These are phyloP conservation scores for Proctacanthus coquilletti DNA, from an alignment of 1,140 invertebrate species.

Conservation along the genomic window DNA sequence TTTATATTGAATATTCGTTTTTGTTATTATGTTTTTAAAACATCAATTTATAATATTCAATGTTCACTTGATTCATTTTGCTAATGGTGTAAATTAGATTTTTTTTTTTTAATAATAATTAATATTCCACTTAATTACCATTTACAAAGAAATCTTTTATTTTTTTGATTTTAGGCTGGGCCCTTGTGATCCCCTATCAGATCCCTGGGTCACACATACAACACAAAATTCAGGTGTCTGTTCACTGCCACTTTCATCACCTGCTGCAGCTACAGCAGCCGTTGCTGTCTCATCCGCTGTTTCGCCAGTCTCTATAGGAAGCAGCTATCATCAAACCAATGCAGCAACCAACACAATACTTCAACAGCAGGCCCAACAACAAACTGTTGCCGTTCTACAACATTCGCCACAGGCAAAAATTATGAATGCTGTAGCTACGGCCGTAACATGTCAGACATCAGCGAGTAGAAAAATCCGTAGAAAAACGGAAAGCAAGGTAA, in stretches of 20 bases:
- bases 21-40: too few relatives aligned
- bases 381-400: slow-evolving; percentile 12
- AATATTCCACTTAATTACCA: too few relatives aligned
- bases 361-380: slow-evolving; percentile 12
- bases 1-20: too few relatives aligned
- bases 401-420: slow-evolving; percentile 16
- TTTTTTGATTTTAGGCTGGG: slow-evolving; percentile 22
- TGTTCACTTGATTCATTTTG: too few relatives aligned
- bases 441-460: slow-evolving; percentile 18
- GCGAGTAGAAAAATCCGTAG: slow-evolving; percentile 25
- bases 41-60: too few relatives aligned
- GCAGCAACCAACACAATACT: slow-evolving; percentile 3
- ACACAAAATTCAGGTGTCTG: slow-evolving; percentile 18
- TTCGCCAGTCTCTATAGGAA: not conserved
- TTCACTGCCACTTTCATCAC: slow-evolving; percentile 26
- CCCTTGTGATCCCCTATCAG: slow-evolving; percentile 31
- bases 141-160: too few relatives aligned
- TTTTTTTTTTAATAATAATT: too few relatives aligned
- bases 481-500: slow-evolving; percentile 28
- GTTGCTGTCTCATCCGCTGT: slow-evolving; percentile 19
- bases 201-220: slow-evolving; percentile 27
- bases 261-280: slow-evolving; percentile 26
- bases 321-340: not conserved
- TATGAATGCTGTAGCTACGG: slow-evolving; percentile 30
- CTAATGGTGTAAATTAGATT: too few relatives aligned